Base-by-base conservation (phyloP, 2,888 invertebrate species). In the Dasypolia templi region DNA sequence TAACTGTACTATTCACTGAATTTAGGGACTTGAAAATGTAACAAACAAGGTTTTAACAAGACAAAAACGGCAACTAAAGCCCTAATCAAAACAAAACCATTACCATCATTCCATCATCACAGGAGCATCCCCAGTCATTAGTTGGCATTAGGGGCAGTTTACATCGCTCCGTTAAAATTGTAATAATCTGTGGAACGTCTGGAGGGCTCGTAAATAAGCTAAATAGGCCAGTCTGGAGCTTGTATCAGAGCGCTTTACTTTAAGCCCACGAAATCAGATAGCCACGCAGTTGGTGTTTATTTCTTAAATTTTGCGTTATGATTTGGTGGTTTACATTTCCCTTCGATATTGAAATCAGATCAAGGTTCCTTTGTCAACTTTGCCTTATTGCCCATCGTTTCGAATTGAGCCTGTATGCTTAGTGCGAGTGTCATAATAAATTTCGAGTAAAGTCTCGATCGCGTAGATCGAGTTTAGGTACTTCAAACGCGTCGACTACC, bases 161-260 rank as follows among this genome's bases (percentile, higher is more conserved):
- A 86, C 69, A 77, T 75, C 56, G 68, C 72, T 65, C 64, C 70
- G 76, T 75, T 83, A 86, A 81, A 81, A 80, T 84, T 77, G 75
- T 77, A 80, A 88, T 90, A 89, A 90, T 89, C 88, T 85, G 83
- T 82, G 75, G 83, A 88, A 83, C 84, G 90, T 89, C 90, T 90
- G 87, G 87, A 78, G 72, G 87, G 82, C 85, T 86, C 91, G 89
- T 94, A 93, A 93, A 93, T 94, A 93, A 92, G 86, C 86, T 88
- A 89, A 92, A 92, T 91, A 92, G 94, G 89, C 89, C 85, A 82
- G 85, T 89, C 87, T 85, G 85, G 80, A 79, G 87, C 88, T 81
- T 84, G 87, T 81, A 78, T 66, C 77, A 63, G 56, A 22, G 62
- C 65, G 80, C 59, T 82, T 79, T 68, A 79, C 51, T 75, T 42